phyloP scores from a whole-genome alignment of 2,113 vertebrate genomes.

The Sinocyclocheilus maitianheensis region DNA sequence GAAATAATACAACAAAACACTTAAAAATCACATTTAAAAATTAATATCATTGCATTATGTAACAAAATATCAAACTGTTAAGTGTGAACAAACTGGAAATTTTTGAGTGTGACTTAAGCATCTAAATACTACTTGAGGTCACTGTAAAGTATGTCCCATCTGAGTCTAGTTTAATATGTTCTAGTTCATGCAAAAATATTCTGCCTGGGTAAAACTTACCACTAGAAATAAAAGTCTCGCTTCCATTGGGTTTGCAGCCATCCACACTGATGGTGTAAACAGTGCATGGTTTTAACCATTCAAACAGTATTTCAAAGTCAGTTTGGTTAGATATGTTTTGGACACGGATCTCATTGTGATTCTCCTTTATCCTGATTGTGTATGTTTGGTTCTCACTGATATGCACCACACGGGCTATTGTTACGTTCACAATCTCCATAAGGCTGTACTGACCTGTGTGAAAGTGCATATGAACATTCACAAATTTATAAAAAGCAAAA shows the following conservation, averaged over 20 bases:
- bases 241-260: fast-evolving
- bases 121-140: background rate
- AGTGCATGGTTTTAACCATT: too few species aligned
- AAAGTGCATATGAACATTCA: background rate
- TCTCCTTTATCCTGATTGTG: background rate
- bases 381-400: fast-evolving
- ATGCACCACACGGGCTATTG: fast-evolving
- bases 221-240: fast-evolving
- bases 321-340: fast-evolving
- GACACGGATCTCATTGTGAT: background rate
- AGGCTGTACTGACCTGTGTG: background rate
- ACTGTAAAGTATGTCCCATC: background rate
- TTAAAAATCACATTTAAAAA: background rate
- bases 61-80: background rate
- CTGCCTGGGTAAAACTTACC: conserved; percentile 58
- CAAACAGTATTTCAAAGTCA: too few species aligned
- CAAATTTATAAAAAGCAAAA: background rate
- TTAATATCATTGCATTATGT: background rate
- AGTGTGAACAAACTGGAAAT: too few species aligned
- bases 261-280: conserved; percentile 14
- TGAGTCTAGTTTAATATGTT: background rate
- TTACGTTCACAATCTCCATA: fast-evolving
- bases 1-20: background rate
- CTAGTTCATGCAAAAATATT: too few species aligned
- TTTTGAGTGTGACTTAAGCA: background rate